phyloP scores from a whole-genome alignment of 2,888 invertebrate species.

The Terebella lapidaria region DNA sequence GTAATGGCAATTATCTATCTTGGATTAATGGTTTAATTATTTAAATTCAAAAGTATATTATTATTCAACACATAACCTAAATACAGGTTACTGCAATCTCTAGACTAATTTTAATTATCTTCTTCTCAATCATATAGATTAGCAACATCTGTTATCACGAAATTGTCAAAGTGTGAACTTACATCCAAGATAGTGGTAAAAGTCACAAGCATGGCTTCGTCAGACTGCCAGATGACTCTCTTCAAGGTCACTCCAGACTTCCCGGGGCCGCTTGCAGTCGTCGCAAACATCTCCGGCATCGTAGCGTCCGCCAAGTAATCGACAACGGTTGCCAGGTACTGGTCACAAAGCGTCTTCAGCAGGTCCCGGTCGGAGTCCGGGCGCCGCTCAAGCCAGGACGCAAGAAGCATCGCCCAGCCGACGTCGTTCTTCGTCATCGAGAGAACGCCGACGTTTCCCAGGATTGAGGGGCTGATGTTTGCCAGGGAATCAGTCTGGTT shows the following conservation, averaged over 20 bases:
- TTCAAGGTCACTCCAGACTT: no score
- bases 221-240: conserved; percentile 28
- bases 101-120: no score
- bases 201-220: conserved; percentile 45
- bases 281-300: neutral
- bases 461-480: conserved; percentile 41
- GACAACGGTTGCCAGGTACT: conserved; percentile 9
- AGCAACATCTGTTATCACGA: no score
- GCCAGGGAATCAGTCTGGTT: conserved; percentile 42
- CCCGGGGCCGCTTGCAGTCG: neutral
- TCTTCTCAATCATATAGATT: no score
- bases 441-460: conserved; percentile 46
- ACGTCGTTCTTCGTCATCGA: conserved; percentile 43
- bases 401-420: conserved; percentile 47
- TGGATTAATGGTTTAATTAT: no score
- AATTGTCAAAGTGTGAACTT: conserved; percentile 18
- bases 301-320: conserved; percentile 7
- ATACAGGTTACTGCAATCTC: no score
- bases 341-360: conserved; percentile 27
- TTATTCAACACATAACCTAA: no score
- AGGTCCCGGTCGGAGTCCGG: conserved; percentile 37
- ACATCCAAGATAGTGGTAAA: conserved; percentile 48
- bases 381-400: conserved; percentile 46
- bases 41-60: no score
- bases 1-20: no score